Evolutionary conservation across 2,797 vertebrate genomes (phyloP), one percentile per base, ranked within the genome.

Genomic region (Channa striata): DNA sequence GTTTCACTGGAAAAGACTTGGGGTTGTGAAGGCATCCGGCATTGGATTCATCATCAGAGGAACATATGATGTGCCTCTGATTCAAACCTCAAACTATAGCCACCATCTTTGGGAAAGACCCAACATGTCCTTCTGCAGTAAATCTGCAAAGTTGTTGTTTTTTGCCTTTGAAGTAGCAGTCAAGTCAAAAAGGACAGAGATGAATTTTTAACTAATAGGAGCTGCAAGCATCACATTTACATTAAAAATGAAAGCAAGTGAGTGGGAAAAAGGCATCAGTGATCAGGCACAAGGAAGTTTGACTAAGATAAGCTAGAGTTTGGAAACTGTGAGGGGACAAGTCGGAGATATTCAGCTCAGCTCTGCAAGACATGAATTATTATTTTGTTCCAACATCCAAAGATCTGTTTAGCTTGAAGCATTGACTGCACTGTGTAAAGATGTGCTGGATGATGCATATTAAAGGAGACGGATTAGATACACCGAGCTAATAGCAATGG

Each of bases 331-430:
- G 12, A 70, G 5, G 59, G 30, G n/a, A 23, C 30, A 56, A 19
- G 11, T 1, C 60, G 52, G n/a, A 47, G 14, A 73, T n/a, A 53
- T 8, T 39, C 9, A 43, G 20, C 19, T 3, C 30, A 20, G 20
- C 23, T 8, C 42, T 30, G 30, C 30, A 30, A 40, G 14, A 51
- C 21, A 14, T 47, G 21, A 40, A 19, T 69, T 17, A 9, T 40
- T 57, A 34, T 53, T 54, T 48, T 23, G 12, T 34, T 54, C 17
- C 20, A 49, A 44, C 20, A 54, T 47, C 40, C 33, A 49, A 16
- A 25, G 34, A 17, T 36, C 43, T 56, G 43, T 54, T 64, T 44
- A 50, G 53, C 42, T 59, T 54, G 36, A 48, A 57, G 57, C 20
- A 6, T 25, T 39, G 37, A 58, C 37, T 58, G 47, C 44, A 16